A percentile compares a stretch with the other conserved stretches of the same genome.
Evolutionary conservation across 1,140 invertebrate genomes (phyloP).

Genomic region (Tribolium castaneum): DNA sequence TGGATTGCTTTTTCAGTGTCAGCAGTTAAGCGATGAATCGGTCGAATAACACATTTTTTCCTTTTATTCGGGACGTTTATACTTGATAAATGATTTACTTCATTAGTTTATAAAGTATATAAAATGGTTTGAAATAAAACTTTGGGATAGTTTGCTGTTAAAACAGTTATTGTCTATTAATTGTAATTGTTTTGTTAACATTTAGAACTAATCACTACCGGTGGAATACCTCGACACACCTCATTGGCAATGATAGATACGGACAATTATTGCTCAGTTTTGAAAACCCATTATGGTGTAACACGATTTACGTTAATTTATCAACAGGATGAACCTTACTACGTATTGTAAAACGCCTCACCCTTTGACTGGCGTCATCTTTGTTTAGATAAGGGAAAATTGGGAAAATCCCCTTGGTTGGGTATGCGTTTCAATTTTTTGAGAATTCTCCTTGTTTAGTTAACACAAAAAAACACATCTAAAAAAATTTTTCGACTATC

Average conservation of each 20-base stretch:
- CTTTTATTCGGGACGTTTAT: too few relatives aligned
- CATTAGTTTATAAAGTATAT: neutral
- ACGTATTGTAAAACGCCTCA: too few relatives aligned
- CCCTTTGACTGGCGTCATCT: slow-evolving; percentile 3
- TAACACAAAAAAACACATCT: too few relatives aligned
- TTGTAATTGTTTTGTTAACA: slow-evolving; percentile 6
- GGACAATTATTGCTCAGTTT: slow-evolving; percentile 5
- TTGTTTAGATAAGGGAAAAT: slow-evolving; percentile 4
- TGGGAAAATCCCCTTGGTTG: neutral
- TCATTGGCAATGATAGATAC: neutral
- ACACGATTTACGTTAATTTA: neutral
- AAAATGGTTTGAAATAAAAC: neutral
- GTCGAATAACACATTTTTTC: neutral
- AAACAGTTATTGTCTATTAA: neutral
- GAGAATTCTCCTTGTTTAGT: too few relatives aligned
- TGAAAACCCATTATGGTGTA: neutral
- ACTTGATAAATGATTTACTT: neutral
- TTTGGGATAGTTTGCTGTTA: neutral
- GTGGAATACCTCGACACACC: slow-evolving; percentile 6
- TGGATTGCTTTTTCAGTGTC: neutral
- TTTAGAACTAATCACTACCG: slow-evolving; percentile 12
- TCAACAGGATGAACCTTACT: slow-evolving; percentile 17
- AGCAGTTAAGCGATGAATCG: neutral
- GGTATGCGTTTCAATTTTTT: neutral
- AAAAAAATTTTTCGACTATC: too few relatives aligned